Base-by-base conservation (phyloP, 35 echinoderm and acorn worm genomes). In the Heliocidaris erythrogramma region DNA sequence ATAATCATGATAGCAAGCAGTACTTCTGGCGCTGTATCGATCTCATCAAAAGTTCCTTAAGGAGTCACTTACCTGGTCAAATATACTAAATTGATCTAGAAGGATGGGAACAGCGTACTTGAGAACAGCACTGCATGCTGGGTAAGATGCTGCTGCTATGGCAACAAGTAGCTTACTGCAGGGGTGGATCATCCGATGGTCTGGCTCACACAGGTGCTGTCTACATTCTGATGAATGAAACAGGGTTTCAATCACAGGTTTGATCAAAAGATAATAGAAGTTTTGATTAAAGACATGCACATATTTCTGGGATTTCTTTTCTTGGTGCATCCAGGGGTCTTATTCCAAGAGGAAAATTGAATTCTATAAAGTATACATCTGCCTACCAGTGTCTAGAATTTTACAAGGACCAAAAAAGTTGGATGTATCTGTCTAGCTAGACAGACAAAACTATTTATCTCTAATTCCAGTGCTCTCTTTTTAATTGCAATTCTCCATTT, bases 141-240 rank as follows among this genome's bases (percentile, higher is more conserved):
- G 94, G 47, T 95, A 86, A 9, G 98, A 96, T 12, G 98, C 97
- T 85, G 95, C 88, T 16, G 96, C 97, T 4, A 97, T 93, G 10
- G 98, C 96, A 93, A 96, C 94, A 2, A 99, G 94, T 5, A 99
- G 60, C 52, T 93, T 95, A 56, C 94, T 94, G 85, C 96, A 96
- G 18, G 98, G 98, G 85, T 94, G 94, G 49, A 99, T 94, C 21
- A 99, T 89, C n/a, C 95, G 96, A 85, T 97, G 49, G 17, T 96
- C 96, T 71, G 97, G 97, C 85, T 99, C 98, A 32, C 94, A 85
- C 7, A 99, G 71, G 92, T 97, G 97, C 31, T 97, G 95, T 56
- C 93, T 93, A 30, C 96, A 99, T 92, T 97, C 98, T 99, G 21
- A 42, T 24, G 17, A 86, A 78, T n/a, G 31, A 48, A 92, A 9